phyloP scores from a whole-genome alignment of 2,797 vertebrate genomes.

The Megaceryle alcyon region DNA sequence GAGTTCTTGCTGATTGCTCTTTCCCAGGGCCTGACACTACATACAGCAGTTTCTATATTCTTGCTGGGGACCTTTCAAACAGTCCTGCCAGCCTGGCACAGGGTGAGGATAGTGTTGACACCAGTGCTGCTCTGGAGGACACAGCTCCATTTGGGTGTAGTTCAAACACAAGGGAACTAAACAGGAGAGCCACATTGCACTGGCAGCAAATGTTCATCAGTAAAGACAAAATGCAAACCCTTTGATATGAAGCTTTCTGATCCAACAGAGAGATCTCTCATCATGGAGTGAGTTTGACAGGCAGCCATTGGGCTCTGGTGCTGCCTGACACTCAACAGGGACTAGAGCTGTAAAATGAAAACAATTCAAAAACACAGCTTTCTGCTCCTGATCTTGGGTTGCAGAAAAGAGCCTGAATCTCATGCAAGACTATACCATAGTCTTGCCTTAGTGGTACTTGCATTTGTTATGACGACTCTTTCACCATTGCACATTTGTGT shows the following conservation, averaged over 20 bases:
- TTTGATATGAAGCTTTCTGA: background rate
- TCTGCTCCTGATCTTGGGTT: background rate
- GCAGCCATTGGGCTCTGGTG: background rate
- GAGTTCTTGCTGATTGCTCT: background rate
- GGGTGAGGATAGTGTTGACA: accelerated
- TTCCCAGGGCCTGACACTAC: background rate
- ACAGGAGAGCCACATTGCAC: background rate
- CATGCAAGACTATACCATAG: background rate
- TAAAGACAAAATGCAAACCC: background rate
- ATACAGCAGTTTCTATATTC: background rate
- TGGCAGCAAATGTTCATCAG: background rate
- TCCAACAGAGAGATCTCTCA: background rate
- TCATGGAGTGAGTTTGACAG: background rate
- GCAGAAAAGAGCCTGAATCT: background rate
- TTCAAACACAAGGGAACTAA: background rate
- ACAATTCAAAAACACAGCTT: background rate
- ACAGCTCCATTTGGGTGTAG: background rate
- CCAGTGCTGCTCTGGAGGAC: background rate
- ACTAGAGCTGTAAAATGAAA: background rate
- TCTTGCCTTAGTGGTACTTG: background rate
- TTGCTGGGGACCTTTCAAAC: background rate
- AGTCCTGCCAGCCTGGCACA: background rate
- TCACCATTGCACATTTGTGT: background rate
- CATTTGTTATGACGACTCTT: accelerated
- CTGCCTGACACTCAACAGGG: background rate